Evolutionary conservation across 2,113 vertebrate genomes (phyloP).

Genomic region (Tetrao urogallus): DNA sequence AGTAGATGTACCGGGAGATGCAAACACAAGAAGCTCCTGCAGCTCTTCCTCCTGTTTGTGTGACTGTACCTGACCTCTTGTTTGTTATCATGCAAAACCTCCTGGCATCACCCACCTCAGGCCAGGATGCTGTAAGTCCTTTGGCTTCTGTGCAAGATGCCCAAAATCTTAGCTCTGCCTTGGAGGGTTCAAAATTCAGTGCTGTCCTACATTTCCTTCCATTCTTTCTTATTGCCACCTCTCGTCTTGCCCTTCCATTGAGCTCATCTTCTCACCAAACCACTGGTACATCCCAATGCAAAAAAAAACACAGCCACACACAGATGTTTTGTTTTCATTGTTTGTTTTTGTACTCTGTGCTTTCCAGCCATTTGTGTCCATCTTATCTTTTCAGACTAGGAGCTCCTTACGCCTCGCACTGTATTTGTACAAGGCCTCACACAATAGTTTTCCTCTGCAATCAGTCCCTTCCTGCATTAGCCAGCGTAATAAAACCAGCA

Average conservation of each 20-base stretch:
- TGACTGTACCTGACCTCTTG: not conserved
- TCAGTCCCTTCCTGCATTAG: not conserved
- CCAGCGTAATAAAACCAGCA: not conserved
- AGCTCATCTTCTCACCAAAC: not conserved
- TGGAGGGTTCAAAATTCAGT: fast-evolving
- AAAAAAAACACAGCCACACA: not conserved
- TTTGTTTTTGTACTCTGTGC: not conserved
- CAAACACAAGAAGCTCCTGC: not conserved
- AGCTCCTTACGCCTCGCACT: not conserved
- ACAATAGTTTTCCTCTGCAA: fast-evolving
- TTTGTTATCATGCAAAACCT: not conserved
- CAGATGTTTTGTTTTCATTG: not conserved
- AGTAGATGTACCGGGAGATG: not conserved
- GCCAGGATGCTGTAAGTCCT: fast-evolving
- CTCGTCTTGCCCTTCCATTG: fast-evolving
- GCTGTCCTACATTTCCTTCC: not conserved
- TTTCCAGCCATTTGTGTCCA: not conserved
- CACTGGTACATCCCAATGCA: not conserved
- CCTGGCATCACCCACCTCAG: not conserved
- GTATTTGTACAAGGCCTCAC: fast-evolving
- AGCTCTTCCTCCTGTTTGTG: not conserved
- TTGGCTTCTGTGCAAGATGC: not conserved
- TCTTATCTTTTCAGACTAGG: fast-evolving
- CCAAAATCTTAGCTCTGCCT: not conserved
- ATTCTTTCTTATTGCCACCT: not conserved